Conservation (phyloP, 2,113 vertebrate species). For the Thunnus maccoyii region DNA sequence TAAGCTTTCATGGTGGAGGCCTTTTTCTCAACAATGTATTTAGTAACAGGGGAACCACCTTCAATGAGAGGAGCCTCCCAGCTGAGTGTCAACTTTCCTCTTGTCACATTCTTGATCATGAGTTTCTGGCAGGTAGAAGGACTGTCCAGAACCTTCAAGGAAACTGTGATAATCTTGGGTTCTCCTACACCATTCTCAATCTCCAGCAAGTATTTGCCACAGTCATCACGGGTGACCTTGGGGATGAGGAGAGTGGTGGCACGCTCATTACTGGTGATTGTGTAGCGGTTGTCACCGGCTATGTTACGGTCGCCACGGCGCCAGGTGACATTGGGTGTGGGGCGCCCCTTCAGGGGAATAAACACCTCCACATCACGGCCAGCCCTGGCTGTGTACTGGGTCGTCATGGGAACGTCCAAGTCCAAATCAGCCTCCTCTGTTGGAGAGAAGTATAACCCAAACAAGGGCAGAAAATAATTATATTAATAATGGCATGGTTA, state of each 20-base stretch:
- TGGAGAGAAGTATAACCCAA: constrained; percentile 4
- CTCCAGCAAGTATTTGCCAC: constrained; percentile 94
- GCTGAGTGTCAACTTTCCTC: constrained; percentile 91
- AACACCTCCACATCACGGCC: constrained; percentile 92
- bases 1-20: constrained; percentile 95
- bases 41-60: constrained; percentile 93
- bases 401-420: constrained; percentile 93
- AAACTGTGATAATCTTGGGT: constrained; percentile 92
- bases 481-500: not conserved
- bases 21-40: constrained; percentile 96
- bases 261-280: constrained; percentile 92
- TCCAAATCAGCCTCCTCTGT: constrained; percentile 97
- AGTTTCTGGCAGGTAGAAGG: constrained; percentile 95
- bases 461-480: not conserved
- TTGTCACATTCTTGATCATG: constrained; percentile 93
- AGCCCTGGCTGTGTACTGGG: constrained; percentile 91
- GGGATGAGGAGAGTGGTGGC: constrained; percentile 92
- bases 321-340: constrained; percentile 93
- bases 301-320: constrained; percentile 95
- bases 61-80: constrained; percentile 96
- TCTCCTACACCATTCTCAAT: constrained; percentile 98
- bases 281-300: constrained; percentile 89
- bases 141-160: constrained; percentile 94
- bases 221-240: constrained; percentile 93
- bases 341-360: constrained; percentile 96